phyloP scores from a whole-genome alignment of 23 tunicate genomes.

The Trididemnum miniatum region DNA sequence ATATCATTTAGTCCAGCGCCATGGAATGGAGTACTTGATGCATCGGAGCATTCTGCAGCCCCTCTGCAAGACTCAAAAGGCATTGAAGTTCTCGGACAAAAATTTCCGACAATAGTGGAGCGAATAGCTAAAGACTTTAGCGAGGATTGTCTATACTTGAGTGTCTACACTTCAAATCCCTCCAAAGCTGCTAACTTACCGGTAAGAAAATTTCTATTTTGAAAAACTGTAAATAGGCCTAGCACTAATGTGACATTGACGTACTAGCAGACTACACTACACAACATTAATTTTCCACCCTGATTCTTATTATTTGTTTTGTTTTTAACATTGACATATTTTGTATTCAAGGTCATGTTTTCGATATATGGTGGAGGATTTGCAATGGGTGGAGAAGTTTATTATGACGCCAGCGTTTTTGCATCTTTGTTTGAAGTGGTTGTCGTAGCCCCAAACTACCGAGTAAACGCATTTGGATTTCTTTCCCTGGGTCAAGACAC shows the following conservation, averaged over 20 bases:
- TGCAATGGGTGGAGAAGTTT: conserved; percentile 22
- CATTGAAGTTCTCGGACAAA: too few relatives aligned
- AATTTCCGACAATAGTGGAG: too few relatives aligned
- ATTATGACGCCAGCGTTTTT: conserved; percentile 24
- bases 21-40: conserved; percentile 8
- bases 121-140: too few relatives aligned
- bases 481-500: conserved; percentile 35
- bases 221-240: too few relatives aligned
- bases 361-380: conserved; percentile 62
- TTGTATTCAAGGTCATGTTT: conserved; percentile 55
- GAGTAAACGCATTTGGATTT: conserved; percentile 43
- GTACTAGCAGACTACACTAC: too few relatives aligned
- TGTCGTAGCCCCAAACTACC: conserved; percentile 53
- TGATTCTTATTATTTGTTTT: neutral
- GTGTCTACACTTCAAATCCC: conserved; percentile 1
- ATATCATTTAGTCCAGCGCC: conserved; percentile 1
- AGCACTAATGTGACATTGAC: too few relatives aligned
- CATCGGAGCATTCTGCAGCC: neutral
- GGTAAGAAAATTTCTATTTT: neutral
- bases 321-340: neutral
- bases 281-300: neutral
- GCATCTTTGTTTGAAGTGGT: conserved; percentile 39
- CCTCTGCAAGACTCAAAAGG: conserved; percentile 14
- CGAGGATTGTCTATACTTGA: conserved; percentile 12
- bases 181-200: conserved; percentile 10